Evolutionary conservation across 2,888 invertebrate genomes (phyloP).

Genomic region (Limnephilus auricula): DNA sequence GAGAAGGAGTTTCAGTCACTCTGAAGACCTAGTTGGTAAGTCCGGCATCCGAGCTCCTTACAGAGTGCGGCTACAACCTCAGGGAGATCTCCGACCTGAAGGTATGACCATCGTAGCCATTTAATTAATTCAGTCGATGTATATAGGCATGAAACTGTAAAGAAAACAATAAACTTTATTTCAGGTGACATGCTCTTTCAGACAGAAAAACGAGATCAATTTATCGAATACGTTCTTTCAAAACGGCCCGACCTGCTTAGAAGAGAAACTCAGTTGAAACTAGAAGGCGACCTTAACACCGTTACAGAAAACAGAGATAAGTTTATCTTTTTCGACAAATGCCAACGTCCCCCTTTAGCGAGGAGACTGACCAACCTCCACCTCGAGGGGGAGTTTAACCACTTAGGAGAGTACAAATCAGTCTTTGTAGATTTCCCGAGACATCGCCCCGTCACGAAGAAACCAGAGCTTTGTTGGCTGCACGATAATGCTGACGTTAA

Average conservation of each 20-base stretch:
- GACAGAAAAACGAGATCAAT: constrained; percentile 75
- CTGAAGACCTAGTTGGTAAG: constrained; percentile 62
- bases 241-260: constrained; percentile 72
- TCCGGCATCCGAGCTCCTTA: constrained; percentile 15
- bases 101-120: constrained; percentile 46
- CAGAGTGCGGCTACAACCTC: constrained; percentile 35
- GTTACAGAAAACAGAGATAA: constrained; percentile 76
- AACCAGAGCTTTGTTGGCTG: constrained; percentile 68
- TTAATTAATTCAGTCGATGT: constrained; percentile 32
- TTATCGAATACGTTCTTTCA: constrained; percentile 73
- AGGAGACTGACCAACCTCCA: constrained; percentile 73
- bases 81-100: constrained; percentile 54
- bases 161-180: constrained; percentile 51
- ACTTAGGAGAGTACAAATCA: constrained; percentile 73
- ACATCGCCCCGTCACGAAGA: constrained; percentile 72
- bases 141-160: constrained; percentile 56
- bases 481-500: constrained; percentile 67
- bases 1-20: constrained; percentile 62
- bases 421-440: constrained; percentile 75
- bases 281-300: constrained; percentile 75
- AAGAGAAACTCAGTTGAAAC: constrained; percentile 73
- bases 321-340: constrained; percentile 73
- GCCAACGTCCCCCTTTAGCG: constrained; percentile 71
- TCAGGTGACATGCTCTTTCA: constrained; percentile 67
- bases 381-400: constrained; percentile 74